Base-by-base conservation (phyloP, 2,113 vertebrate genomes). In the Albula goreensis region DNA sequence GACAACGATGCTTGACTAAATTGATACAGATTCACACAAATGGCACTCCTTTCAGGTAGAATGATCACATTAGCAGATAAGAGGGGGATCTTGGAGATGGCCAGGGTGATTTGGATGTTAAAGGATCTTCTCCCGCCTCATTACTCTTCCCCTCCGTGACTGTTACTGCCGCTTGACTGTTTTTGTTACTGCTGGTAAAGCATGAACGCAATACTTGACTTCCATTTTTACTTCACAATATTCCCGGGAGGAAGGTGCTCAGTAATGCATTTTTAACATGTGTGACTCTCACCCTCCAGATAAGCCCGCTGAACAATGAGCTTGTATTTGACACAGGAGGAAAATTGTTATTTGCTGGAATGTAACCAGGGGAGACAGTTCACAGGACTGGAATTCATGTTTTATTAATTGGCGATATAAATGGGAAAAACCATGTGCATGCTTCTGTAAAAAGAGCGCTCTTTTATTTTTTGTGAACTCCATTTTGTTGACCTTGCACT, bases 11-110 rank as follows among this genome's bases (percentile, higher is more conserved):
- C 78, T 25, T 49, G 48, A 50, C 78, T 79, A 79, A 79, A 50
- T 49, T 17, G 78, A 41, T 48, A 79, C 78, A 79, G 49, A 79
- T 48, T 79, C 78, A 79, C 31, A 79, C 31, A 79, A 79, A 66
- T 25, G 25, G 49, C 31, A 11, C 78, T 15, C 41, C 78, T 50
- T 50, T 79, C 78, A 79, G 49, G 78, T 79, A 50, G 78, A 79
- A 79, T 79, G 49, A 79, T 48, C 49, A 79, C 78, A 79, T 79
- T 79, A 79, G 5, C 78, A 79, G 41, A 79, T 79, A 79, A 79
- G 78, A 79, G 41, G 78, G 13, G 25, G 78, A 74, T 74, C 78
- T 79, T 17, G 11, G 12, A 41, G 50, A 19, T 50, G 49, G 41
- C 78, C 31, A 50, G 41, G 49, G 48, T 48, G 31, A 79, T 31